Conservation (phyloP, 2,888 invertebrate species). For the Aphodius sticticus region DNA sequence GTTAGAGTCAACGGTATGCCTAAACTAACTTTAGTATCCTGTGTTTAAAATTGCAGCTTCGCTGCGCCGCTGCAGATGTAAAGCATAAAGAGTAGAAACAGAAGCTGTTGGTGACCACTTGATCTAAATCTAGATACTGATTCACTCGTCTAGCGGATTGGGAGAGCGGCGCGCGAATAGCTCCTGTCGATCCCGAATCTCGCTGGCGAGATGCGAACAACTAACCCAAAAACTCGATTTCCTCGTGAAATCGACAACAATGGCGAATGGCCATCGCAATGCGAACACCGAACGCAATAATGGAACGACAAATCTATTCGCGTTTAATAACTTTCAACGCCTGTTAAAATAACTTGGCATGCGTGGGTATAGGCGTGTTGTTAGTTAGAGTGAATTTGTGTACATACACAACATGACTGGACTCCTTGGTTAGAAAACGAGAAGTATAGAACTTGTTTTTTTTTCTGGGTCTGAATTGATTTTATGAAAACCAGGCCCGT, state of each 20-base stretch:
- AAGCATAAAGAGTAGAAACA: slow-evolving; percentile 38
- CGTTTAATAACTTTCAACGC: background rate
- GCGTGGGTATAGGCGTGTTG: background rate
- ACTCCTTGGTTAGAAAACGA: too few relatives aligned
- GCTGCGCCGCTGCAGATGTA: slow-evolving; percentile 32
- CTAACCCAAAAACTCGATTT: background rate
- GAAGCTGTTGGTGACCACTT: slow-evolving; percentile 39
- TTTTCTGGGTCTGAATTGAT: too few relatives aligned
- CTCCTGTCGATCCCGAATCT: background rate
- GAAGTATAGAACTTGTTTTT: too few relatives aligned
- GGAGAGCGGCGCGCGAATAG: background rate
- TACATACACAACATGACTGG: too few relatives aligned
- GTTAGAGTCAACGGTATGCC: slow-evolving; percentile 5
- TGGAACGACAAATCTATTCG: background rate
- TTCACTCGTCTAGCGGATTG: slow-evolving; percentile 24
- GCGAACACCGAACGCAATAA: background rate
- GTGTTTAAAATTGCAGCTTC: slow-evolving; percentile 39
- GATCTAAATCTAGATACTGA: slow-evolving; percentile 39
- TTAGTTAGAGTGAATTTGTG: background rate
- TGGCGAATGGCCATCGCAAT: background rate
- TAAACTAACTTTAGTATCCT: slow-evolving; percentile 26
- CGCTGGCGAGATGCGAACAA: background rate
- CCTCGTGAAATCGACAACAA: background rate
- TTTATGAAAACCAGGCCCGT: too few relatives aligned
- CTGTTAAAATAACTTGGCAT: background rate